These are phyloP conservation scores for Lypha dubia DNA, from an alignment of 2,888 invertebrate species.

Conservation along the genomic window DNA sequence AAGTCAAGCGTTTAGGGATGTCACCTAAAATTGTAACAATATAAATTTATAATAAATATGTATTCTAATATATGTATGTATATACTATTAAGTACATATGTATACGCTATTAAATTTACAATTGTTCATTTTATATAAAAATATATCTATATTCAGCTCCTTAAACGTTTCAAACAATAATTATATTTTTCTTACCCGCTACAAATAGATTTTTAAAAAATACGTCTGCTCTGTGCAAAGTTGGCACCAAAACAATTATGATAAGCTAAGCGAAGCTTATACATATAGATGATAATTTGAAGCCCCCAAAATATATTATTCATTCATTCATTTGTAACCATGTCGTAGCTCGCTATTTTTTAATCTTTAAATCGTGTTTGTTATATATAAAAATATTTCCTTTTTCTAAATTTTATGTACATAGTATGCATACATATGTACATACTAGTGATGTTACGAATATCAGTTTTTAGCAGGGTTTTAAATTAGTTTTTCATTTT, in stretches of 20 bases:
- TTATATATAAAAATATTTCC: slow-evolving; percentile 16
- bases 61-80: no score
- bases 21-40: slow-evolving; percentile 58
- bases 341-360: slow-evolving; percentile 18
- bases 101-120: slow-evolving; percentile 3
- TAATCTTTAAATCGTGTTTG: slow-evolving; percentile 21
- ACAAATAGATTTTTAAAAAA: slow-evolving; percentile 49
- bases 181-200: slow-evolving; percentile 62
- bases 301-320: neutral
- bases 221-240: slow-evolving; percentile 68
- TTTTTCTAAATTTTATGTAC: slow-evolving; percentile 18
- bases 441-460: no score
- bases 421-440: neutral
- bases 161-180: neutral
- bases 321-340: slow-evolving; percentile 20
- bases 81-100: no score
- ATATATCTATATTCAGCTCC: neutral
- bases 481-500: no score
- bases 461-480: no score
- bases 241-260: slow-evolving; percentile 49
- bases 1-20: slow-evolving; percentile 69
- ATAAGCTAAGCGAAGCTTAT: slow-evolving; percentile 10
- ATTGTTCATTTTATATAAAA: neutral
- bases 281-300: slow-evolving; percentile 55
- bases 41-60: no score